Base-by-base conservation (phyloP, 2,113 vertebrate genomes). In the Synchiropus splendidus region DNA sequence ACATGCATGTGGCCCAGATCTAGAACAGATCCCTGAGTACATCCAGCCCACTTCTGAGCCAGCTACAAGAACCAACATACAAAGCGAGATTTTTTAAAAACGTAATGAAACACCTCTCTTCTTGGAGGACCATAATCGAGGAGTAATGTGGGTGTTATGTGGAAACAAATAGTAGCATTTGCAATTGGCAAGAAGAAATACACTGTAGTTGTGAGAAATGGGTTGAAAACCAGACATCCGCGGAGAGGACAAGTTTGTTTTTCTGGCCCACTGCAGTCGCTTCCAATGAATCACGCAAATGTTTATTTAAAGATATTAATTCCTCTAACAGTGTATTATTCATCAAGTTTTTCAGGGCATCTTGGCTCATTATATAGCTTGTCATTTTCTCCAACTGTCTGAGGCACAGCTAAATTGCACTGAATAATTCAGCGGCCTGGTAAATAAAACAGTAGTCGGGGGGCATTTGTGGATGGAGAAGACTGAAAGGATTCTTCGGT, bases 301-400 rank as follows among this genome's bases (percentile, higher is more conserved):
- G 49, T 80, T 78, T 79, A 78, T 74, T 79, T 77, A 68, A 63
- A 65, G 58, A 73, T 75, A 77, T 77, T 69, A 76, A 79, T 83
- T 80, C 70, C 70, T 76, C 43, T 72, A 47, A 61, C 16, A 15
- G 49, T 74, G 46, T 67, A 70, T 82, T 82, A 78, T 83, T 83
- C 67, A 81, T 80, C 48, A 50, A 43, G 41, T 48, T 81, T 76
- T 59, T 63, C 54, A 73, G 74, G 54, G 62, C 70, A 69, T 71
- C 71, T 51, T 60, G 46, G 49, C 59, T 80, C 67, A 76, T 81
- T 64, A 78, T 75, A 77, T 63, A 46, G 61, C 72, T 71, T 79
- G 75, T 78, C 68, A 60, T 67, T 70, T 70, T 55, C 58, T 75
- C 45, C 64, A 41, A 18, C 65, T 68, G 72, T 80, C 68, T 82